These are phyloP conservation scores for Heliconius eleuchia DNA, from an alignment of 1,140 invertebrate genomes.

Conservation along the genomic window DNA sequence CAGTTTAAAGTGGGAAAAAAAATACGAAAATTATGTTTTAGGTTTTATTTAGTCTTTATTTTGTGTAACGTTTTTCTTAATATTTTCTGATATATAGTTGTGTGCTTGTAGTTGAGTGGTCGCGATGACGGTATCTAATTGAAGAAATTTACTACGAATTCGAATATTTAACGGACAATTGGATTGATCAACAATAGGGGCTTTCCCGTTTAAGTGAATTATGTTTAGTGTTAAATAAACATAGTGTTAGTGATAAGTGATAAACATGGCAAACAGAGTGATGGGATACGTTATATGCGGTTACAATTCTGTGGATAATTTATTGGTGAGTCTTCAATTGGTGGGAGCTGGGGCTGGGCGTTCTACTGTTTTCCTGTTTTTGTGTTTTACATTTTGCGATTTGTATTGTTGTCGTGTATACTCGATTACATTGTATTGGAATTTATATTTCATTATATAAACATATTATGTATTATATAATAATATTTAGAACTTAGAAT, in stretches of 20 bases:
- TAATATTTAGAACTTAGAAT: too few species aligned
- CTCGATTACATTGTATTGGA: background rate
- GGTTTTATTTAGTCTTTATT: background rate
- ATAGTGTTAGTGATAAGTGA: constrained; percentile 35
- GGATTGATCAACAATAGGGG: background rate
- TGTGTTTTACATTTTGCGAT: background rate
- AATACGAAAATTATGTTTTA: background rate
- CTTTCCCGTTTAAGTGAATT: background rate
- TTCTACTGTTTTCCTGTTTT: constrained; percentile 8
- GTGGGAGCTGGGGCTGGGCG: background rate
- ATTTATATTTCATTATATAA: background rate
- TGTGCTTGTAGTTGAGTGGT: background rate
- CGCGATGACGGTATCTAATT: background rate
- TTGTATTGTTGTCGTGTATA: background rate
- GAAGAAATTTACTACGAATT: background rate
- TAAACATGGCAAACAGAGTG: constrained; percentile 68
- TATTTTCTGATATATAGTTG: background rate
- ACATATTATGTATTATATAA: too few species aligned
- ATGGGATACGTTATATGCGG: constrained; percentile 78
- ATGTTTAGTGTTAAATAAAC: constrained; percentile 37
- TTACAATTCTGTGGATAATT: constrained; percentile 76
- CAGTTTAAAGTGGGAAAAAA: constrained; percentile 9
- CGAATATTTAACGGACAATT: constrained; percentile 2
- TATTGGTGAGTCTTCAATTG: constrained; percentile 61
- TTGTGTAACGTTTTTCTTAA: background rate